Percentiles rank a stretch among this genome's conserved stretches.
These are phyloP conservation scores for Loxodonta africana DNA, from an alignment of 2,113 vertebrate species.

Conservation along the genomic window DNA sequence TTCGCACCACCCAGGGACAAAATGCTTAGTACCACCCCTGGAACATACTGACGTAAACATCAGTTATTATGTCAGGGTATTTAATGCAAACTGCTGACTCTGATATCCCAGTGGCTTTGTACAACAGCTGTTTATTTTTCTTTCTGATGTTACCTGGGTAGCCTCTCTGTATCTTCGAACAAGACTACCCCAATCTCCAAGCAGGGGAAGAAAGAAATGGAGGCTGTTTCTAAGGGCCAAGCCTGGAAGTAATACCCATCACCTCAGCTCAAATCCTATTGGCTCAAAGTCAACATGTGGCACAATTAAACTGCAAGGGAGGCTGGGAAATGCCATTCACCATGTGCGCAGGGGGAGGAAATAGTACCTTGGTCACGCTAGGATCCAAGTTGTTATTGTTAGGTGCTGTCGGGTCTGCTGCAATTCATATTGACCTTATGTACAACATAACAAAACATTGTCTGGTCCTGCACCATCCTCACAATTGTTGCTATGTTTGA, in stretches of 20 bases:
- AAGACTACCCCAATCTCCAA: neutral
- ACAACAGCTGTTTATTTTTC: neutral
- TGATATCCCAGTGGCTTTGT: neutral
- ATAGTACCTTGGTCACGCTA: accelerated
- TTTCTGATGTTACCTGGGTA: accelerated
- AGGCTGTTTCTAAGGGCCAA: neutral
- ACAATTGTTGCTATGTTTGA: neutral
- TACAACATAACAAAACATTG: neutral
- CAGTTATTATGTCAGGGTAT: accelerated
- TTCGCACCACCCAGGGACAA: neutral
- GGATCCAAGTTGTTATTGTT: neutral
- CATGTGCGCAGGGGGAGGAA: accelerated
- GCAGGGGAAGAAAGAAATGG: neutral
- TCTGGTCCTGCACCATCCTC: neutral
- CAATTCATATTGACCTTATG: neutral
- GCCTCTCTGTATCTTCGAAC: neutral
- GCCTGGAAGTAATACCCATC: neutral
- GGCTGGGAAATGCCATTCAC: accelerated
- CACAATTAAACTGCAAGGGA: no score
- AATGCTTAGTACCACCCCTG: accelerated
- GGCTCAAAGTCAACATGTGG: no score
- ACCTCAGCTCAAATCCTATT: neutral
- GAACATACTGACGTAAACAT: accelerated
- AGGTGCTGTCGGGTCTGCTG: neutral
- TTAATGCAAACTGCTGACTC: accelerated